These are phyloP conservation scores for Centruroides sculpturatus DNA, from an alignment of 1,140 invertebrate genomes.

Conservation along the genomic window DNA sequence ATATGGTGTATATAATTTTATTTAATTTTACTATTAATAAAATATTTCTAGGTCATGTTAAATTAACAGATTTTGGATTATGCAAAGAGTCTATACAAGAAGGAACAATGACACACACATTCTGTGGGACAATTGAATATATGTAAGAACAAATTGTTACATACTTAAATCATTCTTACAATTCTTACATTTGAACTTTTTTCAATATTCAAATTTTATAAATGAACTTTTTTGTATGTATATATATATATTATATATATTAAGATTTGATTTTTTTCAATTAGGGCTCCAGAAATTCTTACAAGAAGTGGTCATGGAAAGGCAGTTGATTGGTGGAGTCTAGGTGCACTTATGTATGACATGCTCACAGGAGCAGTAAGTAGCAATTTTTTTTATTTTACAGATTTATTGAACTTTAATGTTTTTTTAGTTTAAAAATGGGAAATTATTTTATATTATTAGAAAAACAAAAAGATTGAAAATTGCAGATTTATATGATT, in stretches of 20 bases:
- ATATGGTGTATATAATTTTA: background rate
- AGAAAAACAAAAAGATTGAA: too few relatives aligned
- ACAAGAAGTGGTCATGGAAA: slow-evolving; percentile 93
- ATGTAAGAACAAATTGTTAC: slow-evolving; percentile 54
- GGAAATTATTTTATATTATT: too few relatives aligned
- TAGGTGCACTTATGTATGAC: slow-evolving; percentile 96
- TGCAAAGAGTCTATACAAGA: slow-evolving; percentile 97
- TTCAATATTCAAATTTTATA: background rate
- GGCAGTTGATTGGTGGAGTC: slow-evolving; percentile 99
- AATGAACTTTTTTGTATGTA: too few relatives aligned
- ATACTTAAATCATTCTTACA: background rate
- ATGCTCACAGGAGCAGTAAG: slow-evolving; percentile 93
- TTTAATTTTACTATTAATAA: background rate
- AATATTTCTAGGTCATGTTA: slow-evolving; percentile 65
- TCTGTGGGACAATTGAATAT: slow-evolving; percentile 98
- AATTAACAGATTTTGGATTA: slow-evolving; percentile 96
- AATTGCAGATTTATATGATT: too few relatives aligned
- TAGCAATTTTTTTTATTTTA: slow-evolving; percentile 17
- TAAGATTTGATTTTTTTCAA: slow-evolving; percentile 9
- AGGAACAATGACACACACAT: slow-evolving; percentile 90
- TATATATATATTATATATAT: background rate
- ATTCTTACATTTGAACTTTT: background rate
- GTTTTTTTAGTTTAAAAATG: too few relatives aligned
- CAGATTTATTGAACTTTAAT: too few relatives aligned
- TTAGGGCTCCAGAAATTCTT: slow-evolving; percentile 94